Conservation (phyloP, 1,140 invertebrate genomes). For the Papilio machaon region DNA sequence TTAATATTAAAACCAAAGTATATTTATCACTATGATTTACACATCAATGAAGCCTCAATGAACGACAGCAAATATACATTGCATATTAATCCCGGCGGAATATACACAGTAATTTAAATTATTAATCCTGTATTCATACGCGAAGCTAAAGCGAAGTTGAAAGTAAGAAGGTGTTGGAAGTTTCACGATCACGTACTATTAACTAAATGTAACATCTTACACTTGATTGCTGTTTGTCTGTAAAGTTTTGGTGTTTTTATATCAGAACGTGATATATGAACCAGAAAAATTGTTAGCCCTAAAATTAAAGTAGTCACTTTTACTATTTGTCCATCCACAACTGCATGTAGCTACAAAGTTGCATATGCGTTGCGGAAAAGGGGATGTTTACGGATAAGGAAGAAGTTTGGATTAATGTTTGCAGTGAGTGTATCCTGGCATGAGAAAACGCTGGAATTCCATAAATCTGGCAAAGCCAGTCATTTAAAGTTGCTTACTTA, state of each 20-base stretch:
- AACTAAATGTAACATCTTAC: not conserved
- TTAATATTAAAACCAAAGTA: not conserved
- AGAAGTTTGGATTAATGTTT: no score
- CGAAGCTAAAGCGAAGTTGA: not conserved
- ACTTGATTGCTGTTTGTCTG: slow-evolving; percentile 1
- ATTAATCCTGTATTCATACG: slow-evolving; percentile 27
- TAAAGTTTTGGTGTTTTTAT: no score
- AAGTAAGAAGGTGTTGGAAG: slow-evolving; percentile 8
- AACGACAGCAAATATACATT: not conserved
- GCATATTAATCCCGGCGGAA: not conserved
- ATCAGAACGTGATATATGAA: no score
- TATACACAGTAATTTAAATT: not conserved
- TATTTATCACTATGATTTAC: not conserved
- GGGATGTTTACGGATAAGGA: no score
- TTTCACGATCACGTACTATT: not conserved
- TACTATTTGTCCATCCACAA: no score
- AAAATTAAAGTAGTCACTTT: no score
- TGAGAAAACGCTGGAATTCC: no score
- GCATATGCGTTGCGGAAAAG: no score
- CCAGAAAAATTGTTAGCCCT: no score
- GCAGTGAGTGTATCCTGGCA: no score
- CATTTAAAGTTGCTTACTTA: no score
- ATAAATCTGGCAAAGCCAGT: not conserved
- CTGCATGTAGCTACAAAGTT: no score
- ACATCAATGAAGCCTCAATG: slow-evolving; percentile 23